Conservation (phyloP, 1,140 invertebrate genomes). For the Neuroterus valhalla region DNA sequence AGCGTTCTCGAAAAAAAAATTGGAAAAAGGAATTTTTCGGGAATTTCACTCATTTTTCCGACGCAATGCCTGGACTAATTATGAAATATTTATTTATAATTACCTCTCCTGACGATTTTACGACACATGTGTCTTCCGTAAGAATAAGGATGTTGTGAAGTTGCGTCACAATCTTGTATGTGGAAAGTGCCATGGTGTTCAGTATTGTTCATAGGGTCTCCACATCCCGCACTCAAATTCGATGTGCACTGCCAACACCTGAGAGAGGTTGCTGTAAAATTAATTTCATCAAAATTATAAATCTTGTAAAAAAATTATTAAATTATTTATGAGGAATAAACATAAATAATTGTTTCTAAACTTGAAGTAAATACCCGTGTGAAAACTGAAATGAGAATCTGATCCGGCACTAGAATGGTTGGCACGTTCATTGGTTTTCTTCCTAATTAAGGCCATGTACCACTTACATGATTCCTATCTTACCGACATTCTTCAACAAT, state of each 20-base stretch:
- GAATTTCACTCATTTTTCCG: too few relatives aligned
- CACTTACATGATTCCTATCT: too few relatives aligned
- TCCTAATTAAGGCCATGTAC: too few relatives aligned
- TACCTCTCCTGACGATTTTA: constrained; percentile 67
- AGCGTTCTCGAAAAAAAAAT: too few relatives aligned
- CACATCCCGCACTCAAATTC: constrained; percentile 80
- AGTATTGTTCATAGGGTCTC: constrained; percentile 82
- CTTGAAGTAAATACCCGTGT: too few relatives aligned
- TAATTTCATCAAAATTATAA: not conserved
- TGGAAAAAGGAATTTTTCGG: too few relatives aligned
- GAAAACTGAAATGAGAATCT: too few relatives aligned
- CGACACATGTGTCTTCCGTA: constrained; percentile 63
- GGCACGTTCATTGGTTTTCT: too few relatives aligned
- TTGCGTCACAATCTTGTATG: constrained; percentile 58
- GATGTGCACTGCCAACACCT: constrained; percentile 86
- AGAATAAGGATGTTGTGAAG: constrained; percentile 46
- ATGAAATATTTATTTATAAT: constrained; percentile 24
- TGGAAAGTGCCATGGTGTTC: constrained; percentile 64
- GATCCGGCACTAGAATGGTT: too few relatives aligned
- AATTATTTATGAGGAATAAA: not conserved
- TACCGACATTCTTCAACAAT: too few relatives aligned
- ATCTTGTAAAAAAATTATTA: not conserved
- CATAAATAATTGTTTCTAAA: not conserved
- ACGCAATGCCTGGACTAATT: too few relatives aligned
- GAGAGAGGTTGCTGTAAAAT: constrained; percentile 76